Conservation (phyloP, 1,140 invertebrate genomes). For the Tetraneura akinire region DNA sequence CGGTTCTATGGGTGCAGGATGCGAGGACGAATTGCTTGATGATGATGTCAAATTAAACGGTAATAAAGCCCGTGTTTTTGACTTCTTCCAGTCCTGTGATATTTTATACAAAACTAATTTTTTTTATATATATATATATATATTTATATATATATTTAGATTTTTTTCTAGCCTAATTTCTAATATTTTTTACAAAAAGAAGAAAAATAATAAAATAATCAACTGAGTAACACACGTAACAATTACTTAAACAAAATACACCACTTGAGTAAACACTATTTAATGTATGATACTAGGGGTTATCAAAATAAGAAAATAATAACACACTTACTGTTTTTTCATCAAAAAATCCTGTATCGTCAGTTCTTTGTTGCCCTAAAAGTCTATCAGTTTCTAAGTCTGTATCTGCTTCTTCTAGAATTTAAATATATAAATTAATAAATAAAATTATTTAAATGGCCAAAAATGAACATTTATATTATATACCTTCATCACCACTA, state of each 20-base stretch:
- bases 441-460: background rate
- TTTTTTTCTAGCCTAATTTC: background rate
- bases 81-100: constrained; percentile 50
- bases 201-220: constrained; percentile 23
- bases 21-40: constrained; percentile 44
- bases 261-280: constrained; percentile 41
- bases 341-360: constrained; percentile 88
- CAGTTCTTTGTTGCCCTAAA: constrained; percentile 83
- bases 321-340: constrained; percentile 68
- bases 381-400: constrained; percentile 87
- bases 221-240: constrained; percentile 28
- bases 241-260: constrained; percentile 44
- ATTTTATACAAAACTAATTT: constrained; percentile 49
- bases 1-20: constrained; percentile 41
- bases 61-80: constrained; percentile 52
- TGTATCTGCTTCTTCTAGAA: constrained; percentile 78
- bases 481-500: constrained; percentile 60
- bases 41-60: constrained; percentile 50
- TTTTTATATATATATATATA: no score
- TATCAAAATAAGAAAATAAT: constrained; percentile 23
- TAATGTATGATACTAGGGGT: constrained; percentile 37
- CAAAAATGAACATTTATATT: background rate
- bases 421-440: constrained; percentile 23
- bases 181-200: background rate
- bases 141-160: no score